These are phyloP conservation scores for Actenoides lindsayi DNA, from an alignment of 2,113 vertebrate species.

Conservation along the genomic window DNA sequence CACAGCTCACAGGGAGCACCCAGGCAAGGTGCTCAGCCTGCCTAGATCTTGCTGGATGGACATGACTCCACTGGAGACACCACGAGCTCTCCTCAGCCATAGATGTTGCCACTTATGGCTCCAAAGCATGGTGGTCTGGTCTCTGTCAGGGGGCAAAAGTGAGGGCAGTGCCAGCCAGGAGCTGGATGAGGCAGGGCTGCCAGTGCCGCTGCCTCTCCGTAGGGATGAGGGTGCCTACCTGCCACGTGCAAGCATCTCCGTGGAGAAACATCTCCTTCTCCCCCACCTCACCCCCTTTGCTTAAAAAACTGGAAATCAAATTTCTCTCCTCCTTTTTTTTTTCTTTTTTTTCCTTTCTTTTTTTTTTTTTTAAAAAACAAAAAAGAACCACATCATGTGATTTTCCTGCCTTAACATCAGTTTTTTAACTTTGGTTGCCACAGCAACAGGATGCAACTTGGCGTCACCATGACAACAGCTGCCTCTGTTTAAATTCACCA, in stretches of 20 bases:
- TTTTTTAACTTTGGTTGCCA: conserved; percentile 84
- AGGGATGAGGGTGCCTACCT: not conserved
- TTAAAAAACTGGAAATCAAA: conserved; percentile 16
- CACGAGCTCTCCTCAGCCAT: rapidly evolving
- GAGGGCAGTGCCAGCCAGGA: not conserved
- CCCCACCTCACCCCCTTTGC: not conserved
- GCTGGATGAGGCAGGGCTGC: not conserved
- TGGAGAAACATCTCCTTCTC: conserved; percentile 5
- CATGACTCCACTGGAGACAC: rapidly evolving
- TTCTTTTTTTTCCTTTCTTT: conserved; percentile 65
- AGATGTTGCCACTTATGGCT: rapidly evolving
- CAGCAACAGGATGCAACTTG: conserved; percentile 81
- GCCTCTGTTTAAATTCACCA: conserved; percentile 83
- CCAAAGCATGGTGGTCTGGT: rapidly evolving
- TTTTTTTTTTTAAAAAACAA: no score
- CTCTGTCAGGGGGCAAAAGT: not conserved
- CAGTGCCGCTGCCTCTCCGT: not conserved
- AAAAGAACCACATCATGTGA: conserved; percentile 73
- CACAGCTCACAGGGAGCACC: not conserved
- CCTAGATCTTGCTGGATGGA: rapidly evolving
- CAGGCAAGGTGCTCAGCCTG: not conserved
- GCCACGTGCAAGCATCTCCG: not conserved
- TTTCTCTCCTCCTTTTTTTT: conserved; percentile 1
- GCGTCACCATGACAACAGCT: conserved; percentile 81
- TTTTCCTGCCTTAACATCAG: conserved; percentile 76